Base-by-base conservation (phyloP, 1,140 invertebrate genomes). In the Trialeurodes vaporariorum region DNA sequence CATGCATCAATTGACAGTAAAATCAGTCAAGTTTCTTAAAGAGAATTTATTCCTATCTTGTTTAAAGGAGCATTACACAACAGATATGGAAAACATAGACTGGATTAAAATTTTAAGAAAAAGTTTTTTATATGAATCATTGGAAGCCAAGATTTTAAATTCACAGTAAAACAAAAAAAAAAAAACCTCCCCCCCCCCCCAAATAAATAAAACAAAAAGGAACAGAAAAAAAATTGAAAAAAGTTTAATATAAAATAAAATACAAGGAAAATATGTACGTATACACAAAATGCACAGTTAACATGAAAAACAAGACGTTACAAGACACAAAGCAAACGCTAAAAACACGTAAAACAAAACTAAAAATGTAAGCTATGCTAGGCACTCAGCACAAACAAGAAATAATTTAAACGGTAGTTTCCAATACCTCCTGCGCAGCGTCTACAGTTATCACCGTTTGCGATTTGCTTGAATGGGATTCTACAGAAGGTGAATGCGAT, bases 381-480 rank as follows among this genome's bases (percentile, higher is more conserved):
- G 21, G 26, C 61, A 40, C 27, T 59, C 11, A 25, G 27, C 59
- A 59, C 23, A 67, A 63, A 26, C 27, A n/a, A 21, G 58, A n/a
- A 71, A 67, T 26, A 65, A 68, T 70, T 75, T 81, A 84, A 76
- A 84, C 83, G 75, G 83, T 83, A 71, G 83, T 84, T 81, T 84
- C 82, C 73, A 84, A 79, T 83, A 84, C 83, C 82, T 83, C 82
- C 78, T 81, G 81, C 75, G 65, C 40, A 62, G 62, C 34, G 21
- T 70, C 23, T 24, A 64, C 24, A n/a, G 27, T 61, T 5, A 65
- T 27, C 21, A 49, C 59, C 13, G 62, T 64, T 21, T 27, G 60
- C 2, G 60, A 27, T 40, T 2, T 27, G 61, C 12, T 22, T 26
- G 65, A 59, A 25, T 25, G 49, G 13, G 58, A 25, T 25, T n/a